A percentile compares a stretch with the other conserved stretches of the same genome.
These are phyloP conservation scores for Netelia fuscicornis DNA, from an alignment of 2,888 invertebrate species.

Conservation along the genomic window DNA sequence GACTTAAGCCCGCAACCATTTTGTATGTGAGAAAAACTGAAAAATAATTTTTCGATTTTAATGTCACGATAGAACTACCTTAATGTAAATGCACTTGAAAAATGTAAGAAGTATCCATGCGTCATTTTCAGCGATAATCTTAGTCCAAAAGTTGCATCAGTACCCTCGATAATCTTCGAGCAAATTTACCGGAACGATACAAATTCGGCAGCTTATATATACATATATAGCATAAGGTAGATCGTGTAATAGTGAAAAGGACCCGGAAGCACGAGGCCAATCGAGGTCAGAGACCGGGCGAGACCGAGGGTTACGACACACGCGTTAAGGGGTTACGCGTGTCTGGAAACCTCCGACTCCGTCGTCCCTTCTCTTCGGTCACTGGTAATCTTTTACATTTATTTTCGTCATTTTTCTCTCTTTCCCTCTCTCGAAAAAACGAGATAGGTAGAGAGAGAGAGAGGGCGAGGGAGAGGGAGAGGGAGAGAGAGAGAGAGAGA, in stretches of 20 bases:
- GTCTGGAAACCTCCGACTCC: conserved; percentile 65
- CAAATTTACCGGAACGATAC: background rate
- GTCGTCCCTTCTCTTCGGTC: conserved; percentile 27
- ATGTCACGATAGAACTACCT: too few species aligned
- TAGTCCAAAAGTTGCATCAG: too few species aligned
- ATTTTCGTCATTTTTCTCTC: conserved; percentile 54
- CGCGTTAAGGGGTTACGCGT: conserved; percentile 73
- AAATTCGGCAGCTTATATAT: background rate
- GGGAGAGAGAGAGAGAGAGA: too few species aligned
- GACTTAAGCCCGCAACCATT: too few species aligned
- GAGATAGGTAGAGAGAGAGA: background rate
- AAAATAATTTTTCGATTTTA: too few species aligned
- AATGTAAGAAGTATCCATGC: too few species aligned
- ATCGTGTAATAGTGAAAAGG: conserved; percentile 51
- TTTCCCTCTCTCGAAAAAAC: background rate
- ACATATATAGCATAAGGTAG: conserved; percentile 21
- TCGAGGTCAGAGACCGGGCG: conserved; percentile 72
- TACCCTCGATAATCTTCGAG: background rate
- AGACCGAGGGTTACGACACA: conserved; percentile 67
- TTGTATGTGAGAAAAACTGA: too few species aligned
- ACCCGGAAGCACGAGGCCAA: conserved; percentile 64
- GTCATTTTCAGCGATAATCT: too few species aligned
- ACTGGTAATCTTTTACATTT: conserved; percentile 68
- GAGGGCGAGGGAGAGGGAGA: too few species aligned
- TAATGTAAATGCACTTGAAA: too few species aligned